Evolutionary conservation across 2,888 invertebrate genomes (phyloP), one percentile per base, ranked within the genome.

Genomic region (Molanna angustata): DNA sequence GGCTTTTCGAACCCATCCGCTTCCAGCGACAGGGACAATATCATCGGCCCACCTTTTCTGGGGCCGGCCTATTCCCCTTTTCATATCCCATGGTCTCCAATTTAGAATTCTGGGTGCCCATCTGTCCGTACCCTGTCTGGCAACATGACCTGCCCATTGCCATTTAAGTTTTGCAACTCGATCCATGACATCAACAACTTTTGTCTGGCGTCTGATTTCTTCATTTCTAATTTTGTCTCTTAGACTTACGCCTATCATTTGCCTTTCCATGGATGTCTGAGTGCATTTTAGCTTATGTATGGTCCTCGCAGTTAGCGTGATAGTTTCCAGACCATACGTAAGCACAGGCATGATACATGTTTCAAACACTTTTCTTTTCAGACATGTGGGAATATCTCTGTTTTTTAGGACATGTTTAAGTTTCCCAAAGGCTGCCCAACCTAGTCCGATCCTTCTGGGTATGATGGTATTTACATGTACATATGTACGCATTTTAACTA

Each of bases 1-100:
- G 17, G 40, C 40, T 40, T 40, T 40, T 7, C 40, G 9, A 6
- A 7, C 3, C 40, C 40, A 40, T 19, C 7, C 17, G 9, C 40
- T 40, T 11, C 40, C 40, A 3, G 40, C 40, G 40, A 40, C 40
- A 7, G 40, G 19, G 62, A 69, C 64, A 47, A 70, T 69, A 53
- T 70, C 64, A 13, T 39, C 21, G 11, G 13, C 39, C 32, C 20
- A 35, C 7, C 19, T 13, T 18, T 40, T 40, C n/a, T 13, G 27
- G 6, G 21, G 13, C n/a, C 35, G 9, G 6, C 35, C 14, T 13
- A 35, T 35, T 4, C 7, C 4, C 9, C 9, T 13, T n/a, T n/a
- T n/a, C n/a, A n/a, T n/a, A n/a, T n/a, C n/a, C n/a, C n/a, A 13
- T 4, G 35, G 35, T 35, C 35, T 13, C 35, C 35, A 35, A 7